Percentiles rank a stretch among this genome's conserved stretches.
phyloP scores from a whole-genome alignment of 2,797 vertebrate species.

The Sebastes hopkinsi region DNA sequence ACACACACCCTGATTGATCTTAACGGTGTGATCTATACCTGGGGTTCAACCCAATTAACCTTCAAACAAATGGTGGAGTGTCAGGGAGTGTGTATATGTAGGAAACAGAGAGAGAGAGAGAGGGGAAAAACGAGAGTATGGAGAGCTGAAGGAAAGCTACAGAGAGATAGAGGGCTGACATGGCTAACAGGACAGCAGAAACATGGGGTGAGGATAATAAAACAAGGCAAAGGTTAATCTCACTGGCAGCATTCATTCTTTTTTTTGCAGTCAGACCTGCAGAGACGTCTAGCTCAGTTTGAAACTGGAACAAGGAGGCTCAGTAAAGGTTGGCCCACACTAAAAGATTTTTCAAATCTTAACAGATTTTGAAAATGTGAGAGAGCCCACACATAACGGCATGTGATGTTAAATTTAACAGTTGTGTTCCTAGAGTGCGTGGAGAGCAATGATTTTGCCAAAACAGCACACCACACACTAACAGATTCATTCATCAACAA shows the following conservation, averaged over 20 bases:
- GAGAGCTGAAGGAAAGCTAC: not conserved
- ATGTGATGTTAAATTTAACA: no score
- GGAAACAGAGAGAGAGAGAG: no score
- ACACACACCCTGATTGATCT: not conserved
- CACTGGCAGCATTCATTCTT: not conserved
- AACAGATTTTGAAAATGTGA: no score
- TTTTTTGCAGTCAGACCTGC: not conserved
- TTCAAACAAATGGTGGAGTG: not conserved
- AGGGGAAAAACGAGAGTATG: accelerated
- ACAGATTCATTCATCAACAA: no score
- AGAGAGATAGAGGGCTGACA: not conserved
- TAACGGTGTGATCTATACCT: not conserved
- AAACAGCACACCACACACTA: no score
- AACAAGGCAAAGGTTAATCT: not conserved
- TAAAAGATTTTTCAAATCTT: no score
- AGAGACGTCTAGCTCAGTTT: not conserved
- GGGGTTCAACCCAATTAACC: not conserved
- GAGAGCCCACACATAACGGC: no score
- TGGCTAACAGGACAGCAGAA: not conserved
- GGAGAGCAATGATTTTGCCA: no score
- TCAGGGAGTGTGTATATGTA: no score
- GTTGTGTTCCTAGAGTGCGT: no score
- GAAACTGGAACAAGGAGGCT: not conserved
- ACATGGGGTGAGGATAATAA: not conserved
- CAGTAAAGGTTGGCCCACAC: not conserved